Evolutionary conservation across 2,113 vertebrate species (phyloP), one percentile per base, ranked within the genome.

Genomic region (Gambusia holbrooki): DNA sequence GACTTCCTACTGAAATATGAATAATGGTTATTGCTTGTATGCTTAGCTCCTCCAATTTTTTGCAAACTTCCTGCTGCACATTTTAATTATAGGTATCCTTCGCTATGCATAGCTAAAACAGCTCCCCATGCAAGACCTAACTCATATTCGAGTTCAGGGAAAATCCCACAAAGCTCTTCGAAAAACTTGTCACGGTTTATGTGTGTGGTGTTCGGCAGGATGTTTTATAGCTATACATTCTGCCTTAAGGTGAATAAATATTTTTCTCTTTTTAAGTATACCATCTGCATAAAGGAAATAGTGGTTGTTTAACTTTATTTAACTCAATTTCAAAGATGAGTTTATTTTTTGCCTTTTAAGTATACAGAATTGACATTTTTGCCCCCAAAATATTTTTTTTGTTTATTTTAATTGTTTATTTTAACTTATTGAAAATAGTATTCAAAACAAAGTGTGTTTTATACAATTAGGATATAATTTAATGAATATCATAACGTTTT

Each of bases 61-160:
- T 88, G 54, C 82, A 84, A 80, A 84, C 85, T 84, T 92, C 84
- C 74, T 89, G 79, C 76, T 85, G 86, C 74, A 85, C 82, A 85
- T 89, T 92, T 90, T 93, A 92, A 94, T 93, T 87, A 93, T 73
- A 93, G 83, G 79, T 90, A 72, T 78, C 80, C 83, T 62, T 42
- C 37, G 63, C 77, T 74, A 79, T 63, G 72, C 76, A 79, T 71
- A 66, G 72, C 78, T 81, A 69, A 74, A 79, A 64, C 74, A 74
- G 32, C 84, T 90, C 69, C 69, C 68, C 73, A 27, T 90, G 69
- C 83, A 86, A 88, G 83, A 81, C 82, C 45, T 76, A 88, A 89
- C 88, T 92, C 88, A 90, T 87, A 78, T 87, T 88, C 76, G 78
- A 80, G 78, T 67, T 82, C 48, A 70, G 75, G 91, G 91, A 81